Conservation (phyloP, 2,113 vertebrate genomes). For the Tiliqua scincoides region DNA sequence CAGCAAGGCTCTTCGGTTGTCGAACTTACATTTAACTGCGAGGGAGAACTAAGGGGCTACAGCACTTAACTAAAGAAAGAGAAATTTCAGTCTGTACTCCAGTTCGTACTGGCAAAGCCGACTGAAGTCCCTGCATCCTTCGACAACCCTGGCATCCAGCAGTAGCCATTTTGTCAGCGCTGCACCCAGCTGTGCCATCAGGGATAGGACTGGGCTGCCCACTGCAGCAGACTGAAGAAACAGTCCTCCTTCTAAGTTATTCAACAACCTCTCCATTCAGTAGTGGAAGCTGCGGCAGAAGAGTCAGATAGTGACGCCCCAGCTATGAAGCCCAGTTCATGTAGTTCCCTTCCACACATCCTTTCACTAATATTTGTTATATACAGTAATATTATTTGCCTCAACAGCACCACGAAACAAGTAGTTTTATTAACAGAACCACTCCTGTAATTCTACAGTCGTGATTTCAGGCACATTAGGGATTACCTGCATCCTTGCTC, state of each 20-base stretch:
- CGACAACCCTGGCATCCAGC: too few species aligned
- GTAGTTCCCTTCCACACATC: neutral
- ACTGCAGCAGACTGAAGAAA: neutral
- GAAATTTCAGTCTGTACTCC: too few species aligned
- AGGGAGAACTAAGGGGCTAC: neutral
- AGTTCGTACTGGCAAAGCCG: too few species aligned
- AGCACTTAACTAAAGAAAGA: neutral
- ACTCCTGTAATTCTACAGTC: neutral
- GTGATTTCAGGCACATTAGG: neutral
- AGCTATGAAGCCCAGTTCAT: neutral
- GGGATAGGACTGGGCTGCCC: too few species aligned
- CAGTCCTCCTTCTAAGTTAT: too few species aligned
- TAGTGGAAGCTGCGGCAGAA: neutral
- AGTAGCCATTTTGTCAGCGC: too few species aligned
- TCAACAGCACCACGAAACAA: neutral
- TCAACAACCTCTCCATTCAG: neutral
- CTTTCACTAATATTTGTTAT: neutral
- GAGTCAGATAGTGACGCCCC: neutral
- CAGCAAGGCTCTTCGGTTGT: neutral
- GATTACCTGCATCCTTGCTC: neutral
- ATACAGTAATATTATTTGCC: neutral
- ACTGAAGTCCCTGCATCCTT: too few species aligned
- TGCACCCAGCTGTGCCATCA: too few species aligned
- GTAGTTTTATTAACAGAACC: too few species aligned
- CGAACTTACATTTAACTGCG: conserved; percentile 4